These are phyloP conservation scores for Cynopterus sphinx DNA, from an alignment of 2,797 vertebrate genomes.

Conservation along the genomic window DNA sequence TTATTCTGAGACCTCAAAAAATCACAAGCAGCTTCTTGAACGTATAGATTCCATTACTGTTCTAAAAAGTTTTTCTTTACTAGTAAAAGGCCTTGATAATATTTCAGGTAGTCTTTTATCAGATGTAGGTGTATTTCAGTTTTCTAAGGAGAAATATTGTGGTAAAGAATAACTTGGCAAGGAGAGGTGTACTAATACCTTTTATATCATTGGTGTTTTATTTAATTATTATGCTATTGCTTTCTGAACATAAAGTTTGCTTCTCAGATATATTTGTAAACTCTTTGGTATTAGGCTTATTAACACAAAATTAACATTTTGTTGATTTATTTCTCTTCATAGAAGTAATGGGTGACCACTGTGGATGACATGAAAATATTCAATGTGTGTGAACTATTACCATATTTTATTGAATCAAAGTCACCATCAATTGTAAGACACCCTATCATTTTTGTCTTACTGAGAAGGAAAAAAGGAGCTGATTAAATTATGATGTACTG, in stretches of 20 bases:
- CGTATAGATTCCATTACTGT: not conserved
- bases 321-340: not conserved
- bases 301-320: not conserved
- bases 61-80: not conserved
- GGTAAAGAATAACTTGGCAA: not conserved
- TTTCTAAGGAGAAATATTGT: not conserved
- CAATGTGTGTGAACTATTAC: not conserved
- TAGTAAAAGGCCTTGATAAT: not conserved
- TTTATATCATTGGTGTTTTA: not conserved
- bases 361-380: not conserved
- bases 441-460: not conserved
- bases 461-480: not conserved
- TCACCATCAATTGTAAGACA: not conserved
- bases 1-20: not conserved
- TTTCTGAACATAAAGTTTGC: not conserved
- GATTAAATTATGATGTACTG: not conserved
- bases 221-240: not conserved
- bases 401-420: not conserved
- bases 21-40: not conserved
- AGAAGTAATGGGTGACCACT: not conserved
- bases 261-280: not conserved
- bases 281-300: not conserved
- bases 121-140: not conserved
- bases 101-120: not conserved
- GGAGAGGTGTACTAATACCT: not conserved